Evolutionary conservation across 92 coral and sea anemone species (phyloP), one percentile per base, ranked within the genome.

Genomic region (Muricea muricata): DNA sequence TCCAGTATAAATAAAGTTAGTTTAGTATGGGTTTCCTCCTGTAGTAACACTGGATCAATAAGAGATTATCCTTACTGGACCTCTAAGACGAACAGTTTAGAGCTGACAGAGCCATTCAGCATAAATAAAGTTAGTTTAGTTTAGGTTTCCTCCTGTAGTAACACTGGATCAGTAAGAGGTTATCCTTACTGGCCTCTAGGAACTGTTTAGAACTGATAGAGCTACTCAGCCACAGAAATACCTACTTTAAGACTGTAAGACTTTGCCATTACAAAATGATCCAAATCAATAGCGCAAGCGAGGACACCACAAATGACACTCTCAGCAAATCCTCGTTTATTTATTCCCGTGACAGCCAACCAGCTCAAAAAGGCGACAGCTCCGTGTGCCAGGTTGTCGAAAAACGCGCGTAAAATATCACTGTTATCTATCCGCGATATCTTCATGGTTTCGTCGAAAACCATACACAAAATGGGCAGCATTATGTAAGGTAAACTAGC

Each of bases 181-280:
- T n/a, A n/a, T n/a, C n/a, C n/a, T n/a, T n/a, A n/a, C n/a, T n/a
- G n/a, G n/a, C n/a, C n/a, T n/a, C n/a, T n/a, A n/a, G n/a, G n/a
- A n/a, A 39, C 45, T 4, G 45, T 39, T 39, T 39, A 39, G 45
- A 39, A 39, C 60, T n/a, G 4, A 52, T 13, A 52, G 18, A 52
- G 18, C 18, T 52, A 17, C 15, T 23, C 26, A 15, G 65, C 24
- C 0, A 2, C 65, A 57, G 23, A 57, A 31, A 6, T 0, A 30
- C 46, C 2, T 89, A 95, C 98, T 95, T 93, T 83, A 0, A 95
- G 50, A 17, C 67, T 83, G 40, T 87, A 82, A 0, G 98, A 95
- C 24, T 87, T 82, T 66, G 98, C 98, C 68, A 89, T 81, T 20
- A 95, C 26, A 46, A 95, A 95, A 90, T 95, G 98, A 75, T 95